Evolutionary conservation across 2,113 vertebrate genomes (phyloP).

Genomic region (Brienomyrus longianalis): DNA sequence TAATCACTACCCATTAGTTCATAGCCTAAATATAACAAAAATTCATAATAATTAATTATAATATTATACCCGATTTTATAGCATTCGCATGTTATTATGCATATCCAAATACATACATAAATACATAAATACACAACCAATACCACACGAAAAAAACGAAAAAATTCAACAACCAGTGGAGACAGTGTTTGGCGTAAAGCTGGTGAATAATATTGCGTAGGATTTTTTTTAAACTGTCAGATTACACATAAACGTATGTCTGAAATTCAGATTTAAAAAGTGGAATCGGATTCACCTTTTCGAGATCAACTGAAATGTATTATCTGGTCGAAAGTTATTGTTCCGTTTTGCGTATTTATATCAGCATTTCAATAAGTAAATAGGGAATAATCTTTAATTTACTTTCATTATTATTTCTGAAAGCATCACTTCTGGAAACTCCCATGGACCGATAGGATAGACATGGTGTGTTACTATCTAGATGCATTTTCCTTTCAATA

Average conservation of each 20-base stretch:
- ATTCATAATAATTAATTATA: not conserved
- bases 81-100: not conserved
- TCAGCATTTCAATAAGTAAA: not conserved
- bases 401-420: not conserved
- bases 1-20: not conserved
- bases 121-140: not conserved
- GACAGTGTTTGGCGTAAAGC: not conserved
- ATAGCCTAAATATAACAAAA: not conserved
- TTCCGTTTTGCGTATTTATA: not conserved
- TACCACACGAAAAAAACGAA: not conserved
- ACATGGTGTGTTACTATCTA: not conserved
- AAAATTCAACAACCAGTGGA: not conserved
- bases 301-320: not conserved
- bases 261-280: not conserved
- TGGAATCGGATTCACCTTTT: not conserved
- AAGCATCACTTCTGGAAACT: conserved; percentile 4
- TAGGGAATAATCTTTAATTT: not conserved
- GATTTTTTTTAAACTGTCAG: not conserved
- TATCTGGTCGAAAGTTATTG: not conserved
- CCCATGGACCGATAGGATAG: conserved; percentile 6
- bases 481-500: not conserved
- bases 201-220: not conserved
- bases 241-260: not conserved
- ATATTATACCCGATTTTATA: not conserved
- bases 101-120: not conserved